Conservation (phyloP, 2,113 vertebrate genomes). For the Heterotilapia buettikoferi region DNA sequence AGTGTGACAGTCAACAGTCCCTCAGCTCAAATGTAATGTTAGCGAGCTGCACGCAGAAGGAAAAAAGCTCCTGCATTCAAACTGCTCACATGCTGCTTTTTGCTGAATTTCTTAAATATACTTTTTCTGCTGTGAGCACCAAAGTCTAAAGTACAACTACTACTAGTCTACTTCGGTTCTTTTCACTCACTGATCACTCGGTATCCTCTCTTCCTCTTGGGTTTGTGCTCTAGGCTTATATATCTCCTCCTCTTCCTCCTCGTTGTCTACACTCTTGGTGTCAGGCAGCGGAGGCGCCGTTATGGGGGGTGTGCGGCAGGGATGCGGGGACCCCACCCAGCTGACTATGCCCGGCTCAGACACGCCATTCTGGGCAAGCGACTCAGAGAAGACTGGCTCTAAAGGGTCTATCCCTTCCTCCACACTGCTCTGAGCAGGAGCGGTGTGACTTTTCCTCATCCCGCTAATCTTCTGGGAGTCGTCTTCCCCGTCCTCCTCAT, state of each 20-base stretch:
- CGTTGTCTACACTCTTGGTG: conserved; percentile 66
- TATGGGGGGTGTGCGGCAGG: conserved; percentile 32
- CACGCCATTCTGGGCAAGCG: conserved; percentile 58
- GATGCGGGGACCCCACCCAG: conserved; percentile 64
- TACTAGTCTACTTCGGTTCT: background rate
- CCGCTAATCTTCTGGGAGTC: conserved; percentile 11
- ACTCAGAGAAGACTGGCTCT: conserved; percentile 27
- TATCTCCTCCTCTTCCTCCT: conserved; percentile 69
- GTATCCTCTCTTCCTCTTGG: conserved; percentile 54
- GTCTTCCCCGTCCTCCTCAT: conserved; percentile 65
- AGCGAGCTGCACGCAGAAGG: background rate
- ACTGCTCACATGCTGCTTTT: background rate
- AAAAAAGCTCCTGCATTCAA: background rate
- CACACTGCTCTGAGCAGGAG: conserved; percentile 51
- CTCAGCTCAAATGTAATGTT: background rate
- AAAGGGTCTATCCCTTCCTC: conserved; percentile 61
- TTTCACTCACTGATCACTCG: conserved; percentile 64
- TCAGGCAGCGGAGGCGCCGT: conserved; percentile 26
- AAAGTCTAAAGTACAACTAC: background rate
- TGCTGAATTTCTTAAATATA: background rate
- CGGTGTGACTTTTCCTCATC: conserved; percentile 37
- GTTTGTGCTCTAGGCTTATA: conserved; percentile 51
- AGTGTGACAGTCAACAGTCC: background rate
- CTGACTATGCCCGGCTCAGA: conserved; percentile 34
- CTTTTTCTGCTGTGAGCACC: background rate